Base-by-base conservation (phyloP, 1,140 invertebrate species). In the Drosophila serrata region DNA sequence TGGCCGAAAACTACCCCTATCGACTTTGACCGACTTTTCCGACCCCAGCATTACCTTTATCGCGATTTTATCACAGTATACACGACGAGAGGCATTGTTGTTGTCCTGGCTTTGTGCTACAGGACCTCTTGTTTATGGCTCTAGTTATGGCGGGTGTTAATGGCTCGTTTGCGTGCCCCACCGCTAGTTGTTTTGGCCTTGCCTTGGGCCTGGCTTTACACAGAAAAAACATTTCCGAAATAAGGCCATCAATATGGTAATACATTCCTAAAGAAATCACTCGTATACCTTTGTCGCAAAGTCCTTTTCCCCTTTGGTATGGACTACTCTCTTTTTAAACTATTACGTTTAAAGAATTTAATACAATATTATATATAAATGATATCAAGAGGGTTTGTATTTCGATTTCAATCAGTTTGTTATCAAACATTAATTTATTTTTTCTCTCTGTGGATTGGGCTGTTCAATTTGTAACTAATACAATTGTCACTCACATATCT, bases 401-500 rank as follows among this genome's bases (percentile, higher is more conserved):
- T 29, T 9, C 9, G 5, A 6, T 17, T 2, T 17, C 13, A 46
- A 27, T 27, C 45, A 27, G 27, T 6, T 3, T 17, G 15, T 29
- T 31, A 49, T 17, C 49, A 24, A 33, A 15, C 22, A 48, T 12
- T 17, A 12, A 35, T 6, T 24, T n/a, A 13, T 22, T 57, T 48
- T 46, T 19, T 31, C 11, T 67, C 17, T 19, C 35, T 56, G 48
- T 67, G 57, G 29, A 40, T 51, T 43, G 62, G 49, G 24, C 22
- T 43, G 67, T 84, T 90, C 77, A 90, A 90, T 81, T 88, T 75
- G 85, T 74, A 59, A 68, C 84, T 90, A 88, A 88, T 88, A 90
- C 77, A 78, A 88, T 88, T 87, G 84, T 84, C 84, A 87, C 84
- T 84, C 73, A 65, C 59, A 84, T 84, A 82, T 67, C 60, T 67